Base-by-base conservation (phyloP, 1,140 invertebrate genomes). In the Solenopsis fugax region DNA sequence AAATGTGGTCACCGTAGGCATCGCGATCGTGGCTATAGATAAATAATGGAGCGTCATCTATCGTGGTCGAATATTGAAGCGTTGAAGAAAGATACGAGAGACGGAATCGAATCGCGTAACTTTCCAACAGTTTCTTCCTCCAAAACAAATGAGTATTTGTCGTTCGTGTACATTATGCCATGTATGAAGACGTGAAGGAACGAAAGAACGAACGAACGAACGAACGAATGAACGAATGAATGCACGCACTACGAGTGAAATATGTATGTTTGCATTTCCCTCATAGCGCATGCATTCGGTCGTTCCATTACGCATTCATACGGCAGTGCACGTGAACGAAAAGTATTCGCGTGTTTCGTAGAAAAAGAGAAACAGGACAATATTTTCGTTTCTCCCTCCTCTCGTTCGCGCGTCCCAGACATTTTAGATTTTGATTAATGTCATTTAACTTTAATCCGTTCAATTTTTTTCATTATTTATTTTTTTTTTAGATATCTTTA, bases 261-360 rank as follows among this genome's bases (percentile, higher is more conserved):
- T 82, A 73, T 73, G 67, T 48, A 82, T 52, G 67, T 73, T 72
- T 73, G 54, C 54, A 82, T 82, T 82, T 82, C 54, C 52, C 67
- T 82, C 69, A 21, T 41, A 81, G 54, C 54, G 80, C 69, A 37
- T 84, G 67, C 37, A 75, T 75, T 84, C 80, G 41, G 37, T 48
- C 80, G 69, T 75, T 82, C 69, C 71, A 75, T 75, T 60, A 75
- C 69, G 80, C 54, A 73, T 75, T 84, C 80, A 75, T 84, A 84
- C 29, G 69, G 7, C 13, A 50, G 54, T 82, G 52, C 67, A 73
- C 67, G 67, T 75, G 54, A 75, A 50, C 69, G 80, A 37, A 58
- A 73, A 48, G 45, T 75, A 73, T 24, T 84, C 69, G 45, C 34
- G 64, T 81, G 21, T 71, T 71, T 71, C n/a, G 24, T 50, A 24